Base-by-base conservation (phyloP, 2,797 vertebrate genomes). In the Argentina silus region DNA sequence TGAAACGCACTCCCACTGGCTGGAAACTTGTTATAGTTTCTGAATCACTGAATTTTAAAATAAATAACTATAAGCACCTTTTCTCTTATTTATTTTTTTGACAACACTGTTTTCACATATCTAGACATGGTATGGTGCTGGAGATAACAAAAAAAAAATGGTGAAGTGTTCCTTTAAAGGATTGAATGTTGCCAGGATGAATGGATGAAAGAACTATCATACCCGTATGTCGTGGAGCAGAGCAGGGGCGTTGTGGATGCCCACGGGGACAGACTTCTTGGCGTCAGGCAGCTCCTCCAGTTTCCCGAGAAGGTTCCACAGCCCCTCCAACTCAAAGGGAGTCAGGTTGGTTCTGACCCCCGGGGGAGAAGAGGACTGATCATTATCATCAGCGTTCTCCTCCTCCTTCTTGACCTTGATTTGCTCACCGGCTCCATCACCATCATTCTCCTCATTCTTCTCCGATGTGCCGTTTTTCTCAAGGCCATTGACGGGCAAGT, bases 261-360 rank as follows among this genome's bases (percentile, higher is more conserved):
- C 98, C 0, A 89, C 92, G 21, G 98, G 98, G 69, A 98, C 95
- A n/a, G 96, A 98, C 84, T 97, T 98, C 90, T 99, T 99, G 87
- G 97, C 94, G 59, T 92, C 79, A 0, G 97, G 96, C 69, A 99
- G 91, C 0, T 96, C 96, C 86, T 98, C 97, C 87, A 99, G 90
- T 80, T 98, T 99, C 80, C 95, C 95, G 76, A 98, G 87, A 0
- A 99, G 96, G 88, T 96, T 97, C 86, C 93, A 95, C 67, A 99
- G 92, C 11, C 97, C 98, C 87, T 98, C 97, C 67, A 97, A 89
- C 91, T 99, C 98, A 64, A 98, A 96, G 23, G 96, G 95, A 0
- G 97, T 98, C 75, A 99, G 88, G 72, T 93, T 75, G 1, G 84
- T 87, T 68, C 81, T 87, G 45, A 86, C 77, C 2, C 81, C 86